phyloP scores from a whole-genome alignment of 2,888 invertebrate genomes.

The Drosophila limbata region DNA sequence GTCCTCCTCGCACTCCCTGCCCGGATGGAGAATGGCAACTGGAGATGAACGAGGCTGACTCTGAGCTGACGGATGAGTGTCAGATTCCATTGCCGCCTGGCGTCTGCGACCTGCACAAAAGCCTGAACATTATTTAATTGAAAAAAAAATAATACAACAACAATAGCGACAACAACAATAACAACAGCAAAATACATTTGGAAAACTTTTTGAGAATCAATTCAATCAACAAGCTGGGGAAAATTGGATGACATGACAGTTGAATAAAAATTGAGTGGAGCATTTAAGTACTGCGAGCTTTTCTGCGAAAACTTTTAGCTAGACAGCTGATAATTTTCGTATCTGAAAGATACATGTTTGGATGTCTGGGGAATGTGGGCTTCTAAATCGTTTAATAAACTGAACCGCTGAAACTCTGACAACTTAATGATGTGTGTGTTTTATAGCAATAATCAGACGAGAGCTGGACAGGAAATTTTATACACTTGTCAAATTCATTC shows the following conservation, averaged over 20 bases:
- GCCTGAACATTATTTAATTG: conserved; percentile 70
- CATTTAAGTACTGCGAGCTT: conserved; percentile 23
- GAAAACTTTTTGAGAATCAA: conserved; percentile 64
- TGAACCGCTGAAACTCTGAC: conserved; percentile 28
- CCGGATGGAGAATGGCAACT: conserved; percentile 18
- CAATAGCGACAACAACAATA: conserved; percentile 23
- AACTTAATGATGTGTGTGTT: conserved; percentile 39
- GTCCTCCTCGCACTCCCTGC: conserved; percentile 18
- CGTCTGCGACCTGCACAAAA: conserved; percentile 39
- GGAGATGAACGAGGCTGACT: conserved; percentile 27
- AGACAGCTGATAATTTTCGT: conserved; percentile 26
- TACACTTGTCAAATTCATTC: not conserved
- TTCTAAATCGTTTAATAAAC: conserved; percentile 44
- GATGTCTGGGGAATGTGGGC: not conserved
- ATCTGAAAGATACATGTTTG: conserved; percentile 6
- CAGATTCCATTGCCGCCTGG: conserved; percentile 41
- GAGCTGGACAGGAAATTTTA: not conserved
- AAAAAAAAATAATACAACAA: conserved; percentile 60
- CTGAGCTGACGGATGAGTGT: conserved; percentile 61
- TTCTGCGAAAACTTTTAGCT: conserved; percentile 25
- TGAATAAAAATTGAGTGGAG: conserved; percentile 55
- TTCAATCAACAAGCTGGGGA: conserved; percentile 66
- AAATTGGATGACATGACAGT: conserved; percentile 48
- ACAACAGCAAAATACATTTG: conserved; percentile 49
- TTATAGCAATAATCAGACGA: conserved; percentile 13